Evolutionary conservation across 2,113 vertebrate genomes (phyloP).

Genomic region (Microtus richardsoni): DNA sequence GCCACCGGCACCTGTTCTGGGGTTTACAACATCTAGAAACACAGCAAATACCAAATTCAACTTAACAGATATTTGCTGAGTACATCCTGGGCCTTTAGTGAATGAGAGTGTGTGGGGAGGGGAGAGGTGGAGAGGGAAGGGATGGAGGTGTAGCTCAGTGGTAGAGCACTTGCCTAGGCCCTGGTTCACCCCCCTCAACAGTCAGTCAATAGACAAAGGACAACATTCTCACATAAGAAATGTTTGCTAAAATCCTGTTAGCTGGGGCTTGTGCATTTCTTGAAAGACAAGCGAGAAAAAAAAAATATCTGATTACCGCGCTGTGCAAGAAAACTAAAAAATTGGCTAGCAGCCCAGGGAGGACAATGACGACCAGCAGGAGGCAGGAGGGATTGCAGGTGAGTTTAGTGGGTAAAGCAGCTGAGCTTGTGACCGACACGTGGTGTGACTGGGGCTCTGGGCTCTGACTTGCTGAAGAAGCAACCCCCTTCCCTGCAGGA

Average conservation of each 20-base stretch:
- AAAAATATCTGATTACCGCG: constrained; percentile 19
- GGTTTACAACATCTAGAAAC: not conserved
- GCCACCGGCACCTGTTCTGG: not conserved
- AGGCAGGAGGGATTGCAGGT: not conserved
- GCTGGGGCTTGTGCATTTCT: not conserved
- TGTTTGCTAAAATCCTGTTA: not conserved
- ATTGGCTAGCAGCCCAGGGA: not conserved
- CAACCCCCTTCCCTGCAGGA: not conserved
- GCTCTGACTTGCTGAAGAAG: not conserved
- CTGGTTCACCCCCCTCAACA: not conserved
- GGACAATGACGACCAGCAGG: not conserved
- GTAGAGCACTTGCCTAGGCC: not conserved
- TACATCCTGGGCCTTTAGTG: not conserved
- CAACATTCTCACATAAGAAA: not conserved
- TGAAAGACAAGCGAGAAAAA: constrained; percentile 23
- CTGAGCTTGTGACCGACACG: not conserved
- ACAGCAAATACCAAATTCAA: not conserved
- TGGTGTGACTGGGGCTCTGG: not conserved
- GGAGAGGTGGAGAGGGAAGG: too few relatives aligned
- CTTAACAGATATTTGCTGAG: not conserved
- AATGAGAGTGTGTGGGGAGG: too few relatives aligned
- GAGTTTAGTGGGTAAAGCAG: not conserved
- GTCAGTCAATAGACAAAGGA: not conserved
- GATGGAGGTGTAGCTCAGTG: not conserved
- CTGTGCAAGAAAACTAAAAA: not conserved